These are phyloP conservation scores for Chironomus tentans DNA, from an alignment of 2,888 invertebrate species.

Conservation along the genomic window DNA sequence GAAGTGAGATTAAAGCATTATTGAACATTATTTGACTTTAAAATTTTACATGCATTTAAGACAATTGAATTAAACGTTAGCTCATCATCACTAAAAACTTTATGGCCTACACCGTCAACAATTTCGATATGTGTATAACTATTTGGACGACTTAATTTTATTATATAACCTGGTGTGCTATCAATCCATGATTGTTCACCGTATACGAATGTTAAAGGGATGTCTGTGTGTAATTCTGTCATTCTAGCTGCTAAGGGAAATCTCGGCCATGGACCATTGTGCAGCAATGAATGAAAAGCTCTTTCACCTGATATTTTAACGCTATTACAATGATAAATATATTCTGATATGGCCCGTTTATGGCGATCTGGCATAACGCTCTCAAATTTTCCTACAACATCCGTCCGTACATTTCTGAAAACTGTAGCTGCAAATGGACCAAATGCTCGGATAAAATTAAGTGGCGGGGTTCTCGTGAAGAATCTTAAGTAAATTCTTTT, in stretches of 20 bases:
- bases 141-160: conserved; percentile 56
- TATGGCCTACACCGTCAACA: conserved; percentile 85
- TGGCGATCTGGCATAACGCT: conserved; percentile 52
- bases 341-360: conserved; percentile 60
- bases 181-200: conserved; percentile 96
- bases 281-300: conserved; percentile 84
- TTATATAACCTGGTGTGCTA: conserved; percentile 67
- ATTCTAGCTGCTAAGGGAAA: conserved; percentile 83
- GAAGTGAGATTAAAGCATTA: not conserved
- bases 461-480: conserved; percentile 4
- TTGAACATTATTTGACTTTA: not conserved
- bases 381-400: conserved; percentile 78
- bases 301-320: conserved; percentile 87
- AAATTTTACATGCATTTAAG: conserved; percentile 53
- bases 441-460: not conserved
- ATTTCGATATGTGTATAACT: conserved; percentile 75
- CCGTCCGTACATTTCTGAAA: conserved; percentile 76
- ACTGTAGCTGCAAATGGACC: conserved; percentile 67
- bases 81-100: conserved; percentile 87
- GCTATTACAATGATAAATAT: conserved; percentile 93
- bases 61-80: conserved; percentile 79
- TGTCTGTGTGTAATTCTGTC: conserved; percentile 50
- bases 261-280: conserved; percentile 86
- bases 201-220: conserved; percentile 84
- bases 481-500: not conserved